Conservation (phyloP, 2,797 vertebrate species). For the Acropternis orthonyx region DNA sequence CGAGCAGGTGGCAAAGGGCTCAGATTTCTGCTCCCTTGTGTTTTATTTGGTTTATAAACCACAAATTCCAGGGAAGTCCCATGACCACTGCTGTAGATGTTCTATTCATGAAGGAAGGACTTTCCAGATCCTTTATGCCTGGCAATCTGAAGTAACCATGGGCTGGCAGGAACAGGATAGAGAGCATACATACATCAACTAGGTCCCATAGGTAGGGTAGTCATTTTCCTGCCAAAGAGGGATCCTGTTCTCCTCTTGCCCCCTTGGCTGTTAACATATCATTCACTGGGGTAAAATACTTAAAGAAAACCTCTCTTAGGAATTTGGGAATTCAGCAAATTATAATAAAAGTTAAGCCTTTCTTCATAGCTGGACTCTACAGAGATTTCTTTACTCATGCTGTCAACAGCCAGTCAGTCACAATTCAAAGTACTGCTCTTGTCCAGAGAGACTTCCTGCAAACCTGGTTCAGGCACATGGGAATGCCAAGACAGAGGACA, state of each 20-base stretch:
- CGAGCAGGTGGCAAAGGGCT: not conserved
- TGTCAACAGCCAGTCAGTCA: not conserved
- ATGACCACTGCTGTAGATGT: not conserved
- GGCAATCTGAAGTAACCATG: not conserved
- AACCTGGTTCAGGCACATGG: not conserved
- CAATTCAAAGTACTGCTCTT: not conserved
- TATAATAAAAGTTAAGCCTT: not conserved
- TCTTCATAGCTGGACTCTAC: not conserved
- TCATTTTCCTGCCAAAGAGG: not conserved
- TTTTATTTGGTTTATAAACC: not conserved
- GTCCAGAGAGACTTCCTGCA: not conserved
- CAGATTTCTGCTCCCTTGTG: not conserved
- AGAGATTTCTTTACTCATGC: not conserved
- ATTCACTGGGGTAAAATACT: not conserved
- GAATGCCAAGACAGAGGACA: not conserved
- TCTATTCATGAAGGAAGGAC: not conserved
- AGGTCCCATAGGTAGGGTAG: not conserved
- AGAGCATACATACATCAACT: not conserved
- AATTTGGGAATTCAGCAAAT: not conserved
- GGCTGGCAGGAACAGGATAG: not conserved
- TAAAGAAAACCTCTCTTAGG: not conserved
- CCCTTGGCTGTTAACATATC: not conserved
- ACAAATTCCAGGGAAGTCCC: not conserved
- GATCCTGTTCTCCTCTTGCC: not conserved
- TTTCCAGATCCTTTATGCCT: not conserved